Evolutionary conservation across 2,113 vertebrate genomes (phyloP), one percentile per base, ranked within the genome.

Genomic region (Sorex fumeus): DNA sequence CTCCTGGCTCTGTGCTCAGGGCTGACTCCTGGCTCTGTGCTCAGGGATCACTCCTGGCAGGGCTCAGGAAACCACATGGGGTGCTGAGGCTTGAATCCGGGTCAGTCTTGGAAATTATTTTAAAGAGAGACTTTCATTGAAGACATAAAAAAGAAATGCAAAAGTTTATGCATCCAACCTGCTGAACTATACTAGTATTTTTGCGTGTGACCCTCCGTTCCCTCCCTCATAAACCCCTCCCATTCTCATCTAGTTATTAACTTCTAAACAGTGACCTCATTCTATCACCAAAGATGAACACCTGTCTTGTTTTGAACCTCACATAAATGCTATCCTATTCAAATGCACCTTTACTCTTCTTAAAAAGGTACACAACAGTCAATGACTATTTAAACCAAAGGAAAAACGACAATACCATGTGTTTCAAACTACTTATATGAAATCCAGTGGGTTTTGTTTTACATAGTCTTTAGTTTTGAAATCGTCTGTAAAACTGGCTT

Each of bases 381-480:
- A n/a, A n/a, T 6, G 71, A 92, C 74, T 16, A 77, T n/a, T 40
- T 75, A 57, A 2, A 71, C 45, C 34, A 40, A 53, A 91, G 50
- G 30, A 53, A 74, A 70, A 50, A 81, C 57, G 72, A 71, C 5
- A 80, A 64, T 27, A 75, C 9, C 30, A 10, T 67, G 11, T 19
- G 47, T 45, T 84, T 85, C 84, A 6, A 13, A n/a, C n/a, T 74
- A 87, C 47, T 87, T 87, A 77, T n/a, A 94, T 74, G n/a, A 93
- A 70, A 86, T 50, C 43, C 69, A 69, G 47, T 28, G 83, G n/a
- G 32, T 6, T 11, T 82, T 8, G 87, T 84, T 86, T 82, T 57
- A 84, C 23, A 88, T 32, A 79, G 47, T 13, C 16, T 27, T 77
- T 82, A 70, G 27, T 75, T 93, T 89, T 60, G 60, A 16, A 70